A percentile compares a stretch with the other conserved stretches of the same genome.
phyloP scores from a whole-genome alignment of 92 coral and sea anemone species.

The Blastomussa wellsi region DNA sequence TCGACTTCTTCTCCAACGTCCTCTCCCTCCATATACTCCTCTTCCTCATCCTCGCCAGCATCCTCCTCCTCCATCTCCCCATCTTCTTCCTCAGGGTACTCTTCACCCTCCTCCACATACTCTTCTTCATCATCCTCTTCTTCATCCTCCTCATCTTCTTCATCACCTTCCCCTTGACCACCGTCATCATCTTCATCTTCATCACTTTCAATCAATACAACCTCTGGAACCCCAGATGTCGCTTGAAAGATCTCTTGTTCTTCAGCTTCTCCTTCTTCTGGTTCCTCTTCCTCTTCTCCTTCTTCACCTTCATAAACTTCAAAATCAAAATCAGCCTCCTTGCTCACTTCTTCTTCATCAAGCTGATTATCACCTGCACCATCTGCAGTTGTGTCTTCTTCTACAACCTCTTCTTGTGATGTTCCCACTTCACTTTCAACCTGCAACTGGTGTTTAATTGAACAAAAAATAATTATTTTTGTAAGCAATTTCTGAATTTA shows the following conservation, averaged over 20 bases:
- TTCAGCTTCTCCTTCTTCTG: slow-evolving; percentile 23
- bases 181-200: slow-evolving; percentile 74
- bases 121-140: slow-evolving; percentile 34
- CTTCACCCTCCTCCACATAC: slow-evolving; percentile 20
- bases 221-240: slow-evolving; percentile 59
- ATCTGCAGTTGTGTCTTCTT: slow-evolving; percentile 6
- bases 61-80: slow-evolving; percentile 58
- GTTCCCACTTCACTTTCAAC: slow-evolving; percentile 45
- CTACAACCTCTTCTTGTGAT: slow-evolving; percentile 34
- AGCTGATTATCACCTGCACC: slow-evolving; percentile 11
- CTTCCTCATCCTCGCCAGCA: slow-evolving; percentile 48
- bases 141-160: slow-evolving; percentile 6
- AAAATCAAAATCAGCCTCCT: slow-evolving; percentile 28
- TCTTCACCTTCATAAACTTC: slow-evolving; percentile 29
- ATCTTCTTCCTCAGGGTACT: slow-evolving; percentile 48
- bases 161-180: not conserved
- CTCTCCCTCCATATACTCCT: slow-evolving; percentile 42
- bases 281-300: slow-evolving; percentile 40
- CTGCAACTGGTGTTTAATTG: not conserved
- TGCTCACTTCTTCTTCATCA: slow-evolving; percentile 22
- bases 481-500: too few species aligned
- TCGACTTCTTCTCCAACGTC: slow-evolving; percentile 36
- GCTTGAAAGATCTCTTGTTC: slow-evolving; percentile 32
- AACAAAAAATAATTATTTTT: too few species aligned
- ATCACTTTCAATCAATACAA: slow-evolving; percentile 85